Evolutionary conservation across 2,113 vertebrate species (phyloP).

Genomic region (Tetraodon nigroviridis): DNA sequence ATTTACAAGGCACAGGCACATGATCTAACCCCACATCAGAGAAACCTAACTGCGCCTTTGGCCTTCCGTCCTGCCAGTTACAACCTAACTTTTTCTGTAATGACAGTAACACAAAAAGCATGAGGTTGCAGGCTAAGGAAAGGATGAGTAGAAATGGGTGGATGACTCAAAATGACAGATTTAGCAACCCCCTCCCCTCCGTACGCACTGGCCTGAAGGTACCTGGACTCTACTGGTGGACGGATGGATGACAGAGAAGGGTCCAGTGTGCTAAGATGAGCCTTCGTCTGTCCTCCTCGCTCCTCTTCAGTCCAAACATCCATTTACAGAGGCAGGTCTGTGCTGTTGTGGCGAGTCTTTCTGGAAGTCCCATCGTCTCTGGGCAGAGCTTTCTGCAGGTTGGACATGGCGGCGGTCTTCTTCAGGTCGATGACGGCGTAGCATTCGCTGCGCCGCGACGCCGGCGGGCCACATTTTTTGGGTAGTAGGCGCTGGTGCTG

Average conservation of each 20-base stretch:
- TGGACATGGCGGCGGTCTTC: constrained; percentile 98
- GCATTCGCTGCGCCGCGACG: constrained; percentile 81
- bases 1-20: too few relatives aligned
- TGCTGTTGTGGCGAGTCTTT: constrained; percentile 99
- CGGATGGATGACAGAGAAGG: constrained; percentile 70
- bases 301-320: constrained; percentile 57
- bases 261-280: constrained; percentile 72
- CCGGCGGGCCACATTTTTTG: constrained; percentile 69
- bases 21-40: constrained; percentile 11
- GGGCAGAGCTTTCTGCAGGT: constrained; percentile 93
- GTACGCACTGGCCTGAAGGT: constrained; percentile 56
- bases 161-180: constrained; percentile 54
- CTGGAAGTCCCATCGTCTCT: constrained; percentile 93
- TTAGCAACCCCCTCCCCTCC: constrained; percentile 47
- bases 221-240: constrained; percentile 56
- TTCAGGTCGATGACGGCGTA: constrained; percentile 97
- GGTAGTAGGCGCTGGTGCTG: constrained; percentile 74
- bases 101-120: constrained; percentile 6
- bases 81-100: constrained; percentile 7
- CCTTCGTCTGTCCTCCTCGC: constrained; percentile 59
- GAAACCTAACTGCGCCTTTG: constrained; percentile 37
- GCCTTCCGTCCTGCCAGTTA: constrained; percentile 36
- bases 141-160: constrained; percentile 38
- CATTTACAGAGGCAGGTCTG: constrained; percentile 91
- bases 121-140: constrained; percentile 22